Evolutionary conservation across 2,888 invertebrate genomes (phyloP).

Genomic region (Ectemnius lituratus): DNA sequence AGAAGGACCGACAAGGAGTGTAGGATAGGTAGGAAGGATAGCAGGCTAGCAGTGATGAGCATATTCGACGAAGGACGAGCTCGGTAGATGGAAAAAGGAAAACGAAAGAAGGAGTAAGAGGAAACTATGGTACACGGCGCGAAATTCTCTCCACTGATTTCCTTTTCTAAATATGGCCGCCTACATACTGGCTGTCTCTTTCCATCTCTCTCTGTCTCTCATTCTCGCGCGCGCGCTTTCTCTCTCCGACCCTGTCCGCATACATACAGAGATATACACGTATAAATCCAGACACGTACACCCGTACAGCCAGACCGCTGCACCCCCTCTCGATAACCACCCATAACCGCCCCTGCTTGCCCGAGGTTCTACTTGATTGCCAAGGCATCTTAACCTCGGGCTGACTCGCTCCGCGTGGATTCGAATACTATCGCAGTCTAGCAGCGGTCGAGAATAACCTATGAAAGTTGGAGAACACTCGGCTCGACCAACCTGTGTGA

Average conservation of each 20-base stretch:
- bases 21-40: slow-evolving; percentile 15
- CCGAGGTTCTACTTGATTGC: slow-evolving; percentile 78
- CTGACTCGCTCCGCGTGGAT: slow-evolving; percentile 68
- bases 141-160: slow-evolving; percentile 76
- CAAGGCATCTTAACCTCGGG: slow-evolving; percentile 77
- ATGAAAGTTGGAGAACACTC: slow-evolving; percentile 52
- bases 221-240: too few species aligned
- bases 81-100: slow-evolving; percentile 39
- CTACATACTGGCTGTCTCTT: slow-evolving; percentile 47
- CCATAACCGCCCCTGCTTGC: slow-evolving; percentile 76
- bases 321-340: slow-evolving; percentile 70
- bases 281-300: too few species aligned
- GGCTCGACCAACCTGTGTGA: slow-evolving; percentile 58
- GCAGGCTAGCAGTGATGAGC: slow-evolving; percentile 31
- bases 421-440: slow-evolving; percentile 3
- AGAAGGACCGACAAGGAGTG: slow-evolving; percentile 41
- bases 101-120: slow-evolving; percentile 34
- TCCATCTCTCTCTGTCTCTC: slow-evolving; percentile 46
- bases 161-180: slow-evolving; percentile 77
- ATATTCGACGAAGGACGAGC: slow-evolving; percentile 26
- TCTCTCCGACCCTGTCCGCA: too few species aligned
- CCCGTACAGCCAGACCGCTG: slow-evolving; percentile 40
- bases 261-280: too few species aligned
- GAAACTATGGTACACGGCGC: slow-evolving; percentile 58
- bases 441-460: slow-evolving; percentile 54